These are phyloP conservation scores for Ophioderma brevispina DNA, from an alignment of 35 echinoderm and acorn worm species.

Conservation along the genomic window DNA sequence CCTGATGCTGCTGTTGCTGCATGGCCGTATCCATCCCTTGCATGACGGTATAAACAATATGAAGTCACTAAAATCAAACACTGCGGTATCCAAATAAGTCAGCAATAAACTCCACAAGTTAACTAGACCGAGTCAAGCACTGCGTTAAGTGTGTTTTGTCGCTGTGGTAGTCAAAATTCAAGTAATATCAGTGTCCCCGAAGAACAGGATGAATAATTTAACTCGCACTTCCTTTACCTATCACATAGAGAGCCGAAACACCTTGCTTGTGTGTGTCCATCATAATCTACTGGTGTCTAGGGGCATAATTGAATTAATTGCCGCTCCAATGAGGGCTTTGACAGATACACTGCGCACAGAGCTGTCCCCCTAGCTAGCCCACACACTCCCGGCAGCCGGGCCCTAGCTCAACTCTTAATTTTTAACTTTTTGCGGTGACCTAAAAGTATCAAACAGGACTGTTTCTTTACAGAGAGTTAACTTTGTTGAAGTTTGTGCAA, in stretches of 20 bases:
- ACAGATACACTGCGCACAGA: background rate
- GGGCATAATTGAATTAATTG: background rate
- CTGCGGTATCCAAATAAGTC: background rate
- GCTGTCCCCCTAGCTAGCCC: background rate
- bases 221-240: background rate
- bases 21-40: background rate
- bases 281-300: background rate
- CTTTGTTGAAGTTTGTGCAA: no score
- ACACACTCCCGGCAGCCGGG: background rate
- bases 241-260: background rate
- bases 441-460: no score
- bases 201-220: constrained; percentile 14
- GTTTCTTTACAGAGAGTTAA: no score
- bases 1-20: no score
- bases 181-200: background rate
- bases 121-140: constrained; percentile 1
- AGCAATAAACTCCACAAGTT: background rate
- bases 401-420: background rate
- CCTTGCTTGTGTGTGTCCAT: constrained; percentile 4
- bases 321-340: background rate
- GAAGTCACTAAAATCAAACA: background rate
- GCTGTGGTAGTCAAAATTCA: background rate
- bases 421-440: background rate
- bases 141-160: background rate
- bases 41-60: no score